Conservation (phyloP, 2,797 vertebrate species). For the Propithecus perrieri region DNA sequence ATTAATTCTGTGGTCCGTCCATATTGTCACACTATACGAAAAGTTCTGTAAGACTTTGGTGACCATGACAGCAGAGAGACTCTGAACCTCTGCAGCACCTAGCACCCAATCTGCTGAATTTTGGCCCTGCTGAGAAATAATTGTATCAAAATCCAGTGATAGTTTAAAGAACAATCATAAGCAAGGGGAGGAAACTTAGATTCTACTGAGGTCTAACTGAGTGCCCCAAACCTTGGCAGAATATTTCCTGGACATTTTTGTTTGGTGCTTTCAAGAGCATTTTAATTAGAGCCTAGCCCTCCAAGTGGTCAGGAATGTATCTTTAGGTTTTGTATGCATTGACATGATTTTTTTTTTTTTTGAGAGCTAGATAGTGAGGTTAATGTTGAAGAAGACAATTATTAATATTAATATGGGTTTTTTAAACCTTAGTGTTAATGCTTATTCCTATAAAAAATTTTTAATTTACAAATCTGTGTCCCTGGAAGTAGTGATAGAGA, state of each 20-base stretch:
- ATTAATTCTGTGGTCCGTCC: conserved; percentile 9
- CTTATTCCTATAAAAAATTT: conserved; percentile 4
- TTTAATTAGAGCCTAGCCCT: neutral
- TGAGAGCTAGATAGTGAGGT: neutral
- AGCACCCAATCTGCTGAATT: neutral
- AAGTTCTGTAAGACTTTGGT: neutral
- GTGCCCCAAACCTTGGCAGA: neutral
- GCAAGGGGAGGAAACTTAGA: neutral
- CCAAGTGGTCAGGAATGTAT: neutral
- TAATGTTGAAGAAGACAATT: neutral
- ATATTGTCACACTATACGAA: neutral
- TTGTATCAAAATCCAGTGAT: neutral
- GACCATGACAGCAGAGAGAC: neutral
- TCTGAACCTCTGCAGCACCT: neutral
- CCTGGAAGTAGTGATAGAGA: neutral
- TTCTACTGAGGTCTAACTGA: neutral
- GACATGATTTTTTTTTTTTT: neutral
- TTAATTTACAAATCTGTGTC: neutral
- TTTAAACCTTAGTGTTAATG: neutral
- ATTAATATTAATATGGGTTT: neutral
- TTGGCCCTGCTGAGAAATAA: neutral
- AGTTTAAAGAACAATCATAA: conserved; percentile 33
- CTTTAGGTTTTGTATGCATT: neutral
- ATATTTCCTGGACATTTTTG: neutral
- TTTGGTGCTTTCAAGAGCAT: conserved; percentile 3